Evolutionary conservation across 1,140 invertebrate species (phyloP), one percentile per base, ranked within the genome.

Genomic region (Drosophila sechellia): DNA sequence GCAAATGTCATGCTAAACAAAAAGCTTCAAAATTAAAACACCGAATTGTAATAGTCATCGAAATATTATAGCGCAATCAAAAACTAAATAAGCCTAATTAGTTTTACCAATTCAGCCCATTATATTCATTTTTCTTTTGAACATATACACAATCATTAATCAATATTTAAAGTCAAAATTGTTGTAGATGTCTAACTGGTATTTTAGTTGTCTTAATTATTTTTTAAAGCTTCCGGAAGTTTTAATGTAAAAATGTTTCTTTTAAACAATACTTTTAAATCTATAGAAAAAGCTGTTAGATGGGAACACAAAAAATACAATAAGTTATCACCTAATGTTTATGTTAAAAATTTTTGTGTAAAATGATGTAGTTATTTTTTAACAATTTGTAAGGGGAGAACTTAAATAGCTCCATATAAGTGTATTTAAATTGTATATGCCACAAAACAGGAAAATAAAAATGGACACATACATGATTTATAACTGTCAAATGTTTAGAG

Each of bases 291-390:
- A 12, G 0, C 31, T 35, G 22, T 43, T 40, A 64, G 60, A 64
- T 31, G 6, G 31, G 31, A 31, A 31, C 31, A 31, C 31, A 31
- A 45, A 8, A 52, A 35, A 15, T 63, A 83, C 71, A 84, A 84
- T 64, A 77, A 84, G 65, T 72, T 79, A 12, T 72, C 79, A 84
- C 60, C 53, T 57, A 46, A 84, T 76, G 53, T 61, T 83, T 84
- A 72, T 66, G 61, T 71, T 76, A 34, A 66, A 48, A 64, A 63
- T 56, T 48, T 66, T 48, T 79, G 73, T 81, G 60, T 84, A 77
- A 76, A 79, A 53, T 79, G 77, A 71, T 84, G 79, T 84, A 84
- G 76, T 84, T 84, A 72, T 79, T 75, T 81, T 83, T 84, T 71
- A 61, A 84, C 84, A 77, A 84, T 84, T 84, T 84, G 76, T 84